Conservation (phyloP, 1,140 invertebrate genomes). For the Lepidurus arcticus region DNA sequence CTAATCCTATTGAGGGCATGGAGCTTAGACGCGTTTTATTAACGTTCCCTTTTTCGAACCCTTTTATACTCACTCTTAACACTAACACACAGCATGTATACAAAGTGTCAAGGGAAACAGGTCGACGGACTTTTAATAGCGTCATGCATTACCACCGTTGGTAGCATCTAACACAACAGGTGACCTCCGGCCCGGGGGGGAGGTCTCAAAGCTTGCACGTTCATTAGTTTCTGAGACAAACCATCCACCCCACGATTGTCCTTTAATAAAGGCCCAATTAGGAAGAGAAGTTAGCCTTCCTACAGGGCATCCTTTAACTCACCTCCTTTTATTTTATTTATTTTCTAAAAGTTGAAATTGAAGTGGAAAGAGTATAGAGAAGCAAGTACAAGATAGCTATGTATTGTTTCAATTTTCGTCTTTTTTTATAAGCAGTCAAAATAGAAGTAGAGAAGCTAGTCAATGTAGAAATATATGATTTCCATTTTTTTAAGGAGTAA, state of each 20-base stretch:
- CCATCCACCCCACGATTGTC: neutral
- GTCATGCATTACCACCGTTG: neutral
- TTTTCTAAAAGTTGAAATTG: neutral
- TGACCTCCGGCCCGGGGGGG: neutral
- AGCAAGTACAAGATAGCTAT: too few species aligned
- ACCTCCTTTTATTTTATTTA: neutral
- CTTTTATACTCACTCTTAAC: too few species aligned
- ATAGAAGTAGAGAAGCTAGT: too few species aligned
- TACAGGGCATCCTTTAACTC: neutral
- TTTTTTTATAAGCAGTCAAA: too few species aligned
- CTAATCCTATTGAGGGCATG: neutral
- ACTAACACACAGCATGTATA: neutral
- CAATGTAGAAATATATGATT: too few species aligned
- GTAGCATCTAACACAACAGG: neutral
- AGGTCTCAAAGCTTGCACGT: neutral
- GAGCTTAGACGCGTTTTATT: neutral
- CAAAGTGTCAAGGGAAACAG: neutral
- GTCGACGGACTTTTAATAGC: conserved; percentile 14
- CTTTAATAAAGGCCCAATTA: neutral
- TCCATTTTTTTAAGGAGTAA: too few species aligned
- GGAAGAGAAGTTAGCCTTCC: neutral
- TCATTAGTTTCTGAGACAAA: neutral
- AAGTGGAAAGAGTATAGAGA: too few species aligned
- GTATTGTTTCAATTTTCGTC: too few species aligned
- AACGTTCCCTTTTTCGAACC: neutral